Percentiles rank a stretch among this genome's conserved stretches.
These are phyloP conservation scores for Spilogale gracilis DNA, from an alignment of 2,113 vertebrate genomes.

Conservation along the genomic window DNA sequence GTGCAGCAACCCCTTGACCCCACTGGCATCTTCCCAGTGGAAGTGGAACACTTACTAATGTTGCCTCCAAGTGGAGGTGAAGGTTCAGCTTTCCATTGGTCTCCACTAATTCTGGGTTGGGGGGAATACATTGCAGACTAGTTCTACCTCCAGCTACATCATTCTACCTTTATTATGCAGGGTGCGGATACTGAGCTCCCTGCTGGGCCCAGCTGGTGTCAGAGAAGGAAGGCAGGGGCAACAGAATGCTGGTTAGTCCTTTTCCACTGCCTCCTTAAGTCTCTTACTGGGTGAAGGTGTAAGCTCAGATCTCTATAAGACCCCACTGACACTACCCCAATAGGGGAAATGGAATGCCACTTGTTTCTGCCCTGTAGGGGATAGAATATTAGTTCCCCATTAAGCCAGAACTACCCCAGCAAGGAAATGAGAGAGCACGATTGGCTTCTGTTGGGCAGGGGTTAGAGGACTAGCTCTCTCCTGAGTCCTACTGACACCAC, in stretches of 20 bases:
- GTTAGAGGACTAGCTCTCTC: not conserved
- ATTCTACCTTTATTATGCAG: not conserved
- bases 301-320: not conserved
- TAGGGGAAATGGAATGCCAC: not conserved
- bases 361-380: not conserved
- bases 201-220: too few relatives aligned
- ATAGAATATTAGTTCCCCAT: not conserved
- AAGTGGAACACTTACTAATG: not conserved
- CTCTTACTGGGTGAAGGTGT: not conserved
- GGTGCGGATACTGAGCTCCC: not conserved
- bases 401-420: not conserved
- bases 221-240: not conserved
- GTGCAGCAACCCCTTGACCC: not conserved
- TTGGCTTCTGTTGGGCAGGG: not conserved
- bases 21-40: not conserved
- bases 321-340: too few relatives aligned
- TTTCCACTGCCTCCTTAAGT: not conserved
- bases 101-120: not conserved
- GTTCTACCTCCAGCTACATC: not conserved
- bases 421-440: not conserved
- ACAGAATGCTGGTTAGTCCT: not conserved
- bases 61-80: not conserved
- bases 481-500: accelerated
- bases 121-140: not conserved
- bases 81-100: not conserved